Evolutionary conservation across 37 sponge, comb jelly and placozoan species (phyloP).

Genomic region (Chondrilla cf. caribensis): DNA sequence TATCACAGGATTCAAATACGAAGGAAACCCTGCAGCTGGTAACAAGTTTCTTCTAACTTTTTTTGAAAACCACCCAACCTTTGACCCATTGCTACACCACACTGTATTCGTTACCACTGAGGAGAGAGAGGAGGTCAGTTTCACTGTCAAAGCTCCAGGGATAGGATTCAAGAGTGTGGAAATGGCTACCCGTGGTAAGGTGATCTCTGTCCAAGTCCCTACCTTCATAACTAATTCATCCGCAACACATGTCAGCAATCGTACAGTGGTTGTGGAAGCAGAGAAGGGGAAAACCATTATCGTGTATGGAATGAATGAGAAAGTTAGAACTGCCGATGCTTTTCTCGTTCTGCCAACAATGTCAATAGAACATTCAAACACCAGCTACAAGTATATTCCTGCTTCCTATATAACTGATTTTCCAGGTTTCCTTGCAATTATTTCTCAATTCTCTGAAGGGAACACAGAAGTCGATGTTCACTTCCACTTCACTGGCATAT

Average conservation of each 20-base stretch:
- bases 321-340: slow-evolving; percentile 21
- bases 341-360: slow-evolving; percentile 41
- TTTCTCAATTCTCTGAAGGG: slow-evolving; percentile 12
- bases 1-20: no score
- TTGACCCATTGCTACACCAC: background rate
- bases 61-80: background rate
- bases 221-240: background rate
- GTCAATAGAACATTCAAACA: background rate
- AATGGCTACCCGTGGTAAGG: background rate
- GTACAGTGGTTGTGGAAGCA: background rate
- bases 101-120: background rate
- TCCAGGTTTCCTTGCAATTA: background rate
- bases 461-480: slow-evolving; percentile 19
- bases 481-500: background rate
- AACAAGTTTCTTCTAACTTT: background rate
- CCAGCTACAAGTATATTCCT: background rate
- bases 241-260: background rate
- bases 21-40: background rate
- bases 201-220: background rate
- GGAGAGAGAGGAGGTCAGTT: background rate
- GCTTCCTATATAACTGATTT: background rate
- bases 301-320: slow-evolving; percentile 36
- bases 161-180: background rate
- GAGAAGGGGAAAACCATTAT: background rate
- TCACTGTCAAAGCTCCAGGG: background rate